Base-by-base conservation (phyloP, 2,888 invertebrate genomes). In the Drosophila emarginata region DNA sequence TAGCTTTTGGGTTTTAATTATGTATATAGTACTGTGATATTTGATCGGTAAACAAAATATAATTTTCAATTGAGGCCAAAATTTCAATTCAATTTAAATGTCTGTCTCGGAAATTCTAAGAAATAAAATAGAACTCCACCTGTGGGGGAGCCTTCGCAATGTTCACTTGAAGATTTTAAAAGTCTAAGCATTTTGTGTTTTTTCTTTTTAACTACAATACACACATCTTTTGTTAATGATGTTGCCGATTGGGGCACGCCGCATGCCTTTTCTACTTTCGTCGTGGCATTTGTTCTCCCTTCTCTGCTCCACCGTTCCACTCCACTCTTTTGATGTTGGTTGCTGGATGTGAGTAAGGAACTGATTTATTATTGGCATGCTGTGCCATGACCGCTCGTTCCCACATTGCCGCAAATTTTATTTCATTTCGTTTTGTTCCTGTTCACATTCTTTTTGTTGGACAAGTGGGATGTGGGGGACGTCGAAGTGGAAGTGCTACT, bases 291-390 rank as follows among this genome's bases (percentile, higher is more conserved):
- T 32, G 57, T 64, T 51, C 57, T 15, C 23, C 39, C 23, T 4
- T 45, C 9, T 37, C 40, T 23, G 28, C 23, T 12, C n/a, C 28
- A 4, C 39, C 53, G 40, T 32, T 11, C 21, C 18, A 12, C 9
- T 36, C 50, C 23, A 32, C 26, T 61, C 62, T 32, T 53, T 40
- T 51, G 32, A 39, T 57, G 52, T 9, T 32, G 39, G 51, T 21
- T 26, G 21, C 12, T 32, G 52, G 52, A 59, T 53, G 50, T 63
- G 67, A 62, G 57, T 58, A 52, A 67, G 67, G 63, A 63, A 57
- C 68, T 72, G 83, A 68, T 87, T 76, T 77, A 68, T 72, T 74
- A 69, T 74, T 78, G 74, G 61, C 69, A 71, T 72, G 69, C 61
- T 72, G 61, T 56, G 50, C 37, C 53, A 28, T 56, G 54, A 36